A percentile compares a stretch with the other conserved stretches of the same genome.
Evolutionary conservation across 2,888 invertebrate genomes (phyloP).

Genomic region (Dexiosoma caninum): DNA sequence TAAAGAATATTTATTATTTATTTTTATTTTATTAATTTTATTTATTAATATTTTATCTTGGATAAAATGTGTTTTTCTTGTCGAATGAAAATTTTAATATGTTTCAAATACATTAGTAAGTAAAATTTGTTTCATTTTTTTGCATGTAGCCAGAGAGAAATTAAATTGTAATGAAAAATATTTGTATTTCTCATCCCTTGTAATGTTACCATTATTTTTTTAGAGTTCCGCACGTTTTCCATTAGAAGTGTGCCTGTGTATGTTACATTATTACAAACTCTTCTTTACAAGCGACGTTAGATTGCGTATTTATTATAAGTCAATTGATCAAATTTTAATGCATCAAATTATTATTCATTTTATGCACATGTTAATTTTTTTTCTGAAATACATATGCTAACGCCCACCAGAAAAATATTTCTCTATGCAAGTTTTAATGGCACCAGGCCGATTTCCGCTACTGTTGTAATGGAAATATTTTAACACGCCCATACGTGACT

Average conservation of each 20-base stretch:
- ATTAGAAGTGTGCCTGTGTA: background rate
- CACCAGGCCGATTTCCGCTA: conserved; percentile 29
- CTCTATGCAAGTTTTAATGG: conserved; percentile 9
- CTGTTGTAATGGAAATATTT: conserved; percentile 18
- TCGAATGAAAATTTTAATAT: no score
- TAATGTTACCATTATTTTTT: background rate
- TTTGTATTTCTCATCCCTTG: background rate
- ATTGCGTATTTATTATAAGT: no score
- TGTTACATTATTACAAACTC: background rate
- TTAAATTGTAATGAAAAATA: no score
- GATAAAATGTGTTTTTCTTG: no score
- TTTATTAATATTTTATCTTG: no score
- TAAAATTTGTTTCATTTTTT: no score
- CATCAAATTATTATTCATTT: background rate
- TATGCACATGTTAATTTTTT: conserved; percentile 19
- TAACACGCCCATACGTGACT: conserved; percentile 51
- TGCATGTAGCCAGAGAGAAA: no score
- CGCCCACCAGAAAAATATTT: conserved; percentile 12
- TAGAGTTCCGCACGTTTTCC: background rate
- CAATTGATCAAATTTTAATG: conserved; percentile 50
- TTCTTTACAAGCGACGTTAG: no score
- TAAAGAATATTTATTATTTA: no score
- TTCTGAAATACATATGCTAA: background rate
- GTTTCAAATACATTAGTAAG: no score
- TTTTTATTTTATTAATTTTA: no score